A percentile compares a stretch with the other conserved stretches of the same genome.
These are phyloP conservation scores for Melieria picta DNA, from an alignment of 2,888 invertebrate genomes.

Conservation along the genomic window DNA sequence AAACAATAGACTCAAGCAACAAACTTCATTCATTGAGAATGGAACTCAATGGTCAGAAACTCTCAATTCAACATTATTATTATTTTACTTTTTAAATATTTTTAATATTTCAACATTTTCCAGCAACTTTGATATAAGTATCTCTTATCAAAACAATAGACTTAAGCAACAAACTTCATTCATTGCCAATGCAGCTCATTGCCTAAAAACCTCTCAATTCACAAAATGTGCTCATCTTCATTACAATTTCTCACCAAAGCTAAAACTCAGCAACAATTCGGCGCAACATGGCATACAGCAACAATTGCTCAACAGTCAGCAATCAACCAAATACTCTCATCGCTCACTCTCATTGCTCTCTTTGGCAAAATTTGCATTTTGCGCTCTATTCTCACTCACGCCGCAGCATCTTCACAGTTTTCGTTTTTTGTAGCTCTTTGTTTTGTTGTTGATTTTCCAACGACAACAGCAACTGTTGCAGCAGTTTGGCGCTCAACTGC, in stretches of 20 bases:
- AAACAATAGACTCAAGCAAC: constrained; percentile 21
- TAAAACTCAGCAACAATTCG: background rate
- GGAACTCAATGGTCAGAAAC: no score
- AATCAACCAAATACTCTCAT: background rate
- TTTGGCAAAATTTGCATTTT: background rate
- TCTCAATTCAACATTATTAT: no score
- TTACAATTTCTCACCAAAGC: background rate
- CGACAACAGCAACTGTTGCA: constrained; percentile 22
- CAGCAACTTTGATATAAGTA: background rate
- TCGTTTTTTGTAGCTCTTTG: background rate
- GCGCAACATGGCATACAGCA: constrained; percentile 5
- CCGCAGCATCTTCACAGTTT: constrained; percentile 5
- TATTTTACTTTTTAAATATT: background rate
- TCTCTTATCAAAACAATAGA: constrained; percentile 9
- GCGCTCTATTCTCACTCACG: background rate
- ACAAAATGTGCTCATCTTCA: background rate
- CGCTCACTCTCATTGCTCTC: background rate
- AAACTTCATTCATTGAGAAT: background rate
- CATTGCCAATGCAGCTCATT: no score
- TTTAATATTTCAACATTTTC: background rate
- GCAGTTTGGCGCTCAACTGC: background rate
- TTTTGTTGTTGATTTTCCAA: constrained; percentile 16
- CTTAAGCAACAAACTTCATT: constrained; percentile 17
- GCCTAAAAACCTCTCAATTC: background rate
- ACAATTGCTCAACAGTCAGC: background rate